Evolutionary conservation across 2,797 vertebrate species (phyloP).

Genomic region (Squalus acanthias): DNA sequence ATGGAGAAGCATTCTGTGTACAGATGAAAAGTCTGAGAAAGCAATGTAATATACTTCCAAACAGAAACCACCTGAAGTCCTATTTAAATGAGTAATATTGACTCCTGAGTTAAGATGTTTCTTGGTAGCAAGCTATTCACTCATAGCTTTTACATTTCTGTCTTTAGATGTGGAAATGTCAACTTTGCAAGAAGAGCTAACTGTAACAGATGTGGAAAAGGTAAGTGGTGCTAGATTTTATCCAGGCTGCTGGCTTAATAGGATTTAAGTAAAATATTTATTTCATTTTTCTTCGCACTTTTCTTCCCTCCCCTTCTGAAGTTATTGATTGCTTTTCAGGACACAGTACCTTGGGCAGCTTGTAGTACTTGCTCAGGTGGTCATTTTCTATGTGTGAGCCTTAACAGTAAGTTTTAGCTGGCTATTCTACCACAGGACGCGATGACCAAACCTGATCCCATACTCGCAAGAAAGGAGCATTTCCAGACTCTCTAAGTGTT

Average conservation of each 20-base stretch:
- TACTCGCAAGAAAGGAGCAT: background rate
- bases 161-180: slow-evolving; percentile 85
- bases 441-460: background rate
- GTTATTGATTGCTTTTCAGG: background rate
- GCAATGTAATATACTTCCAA: background rate
- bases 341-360: background rate
- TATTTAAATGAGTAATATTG: background rate
- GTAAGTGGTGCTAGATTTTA: slow-evolving; percentile 54
- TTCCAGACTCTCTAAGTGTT: background rate
- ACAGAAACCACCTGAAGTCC: background rate
- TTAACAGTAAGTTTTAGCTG: background rate
- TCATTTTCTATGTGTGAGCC: background rate
- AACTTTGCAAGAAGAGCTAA: slow-evolving; percentile 96
- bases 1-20: background rate
- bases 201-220: slow-evolving; percentile 89
- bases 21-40: background rate
- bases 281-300: background rate
- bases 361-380: background rate
- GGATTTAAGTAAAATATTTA: background rate
- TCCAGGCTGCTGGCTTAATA: background rate
- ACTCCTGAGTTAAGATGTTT: background rate
- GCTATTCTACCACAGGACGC: background rate
- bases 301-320: background rate
- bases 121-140: background rate
- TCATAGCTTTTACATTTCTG: background rate